Base-by-base conservation (phyloP, 64 coral and sea anemone genomes). In the Astreopora myriophthalma region DNA sequence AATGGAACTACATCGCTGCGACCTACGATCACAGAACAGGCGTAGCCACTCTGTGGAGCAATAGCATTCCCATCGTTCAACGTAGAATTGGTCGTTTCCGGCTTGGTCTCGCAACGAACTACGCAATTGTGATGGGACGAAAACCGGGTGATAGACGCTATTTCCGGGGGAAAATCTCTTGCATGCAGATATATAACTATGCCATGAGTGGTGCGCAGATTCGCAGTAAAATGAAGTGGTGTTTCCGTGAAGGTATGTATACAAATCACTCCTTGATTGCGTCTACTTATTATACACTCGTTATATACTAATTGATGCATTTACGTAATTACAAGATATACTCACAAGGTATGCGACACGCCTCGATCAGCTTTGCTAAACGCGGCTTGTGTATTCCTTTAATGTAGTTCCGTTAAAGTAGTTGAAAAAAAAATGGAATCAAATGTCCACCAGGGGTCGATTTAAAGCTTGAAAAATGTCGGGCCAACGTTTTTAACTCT, bases 151-250 rank as follows among this genome's bases (percentile, higher is more conserved):
- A 38, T 74, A 46, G 86, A 13, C 86, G 71, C 32, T 9, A 27
- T 12, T 89, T 89, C 34, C 86, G 71, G n/a, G 86, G 86, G 58
- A 48, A 71, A 48, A 22, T 89, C 46, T 27, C 86, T 24, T 89
- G 86, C 37, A 12, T 89, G 14, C 86, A 89, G 51, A 49, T 89
- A 2, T 89, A 55, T 36, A 62, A 62, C 69, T n/a, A 28, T 33
- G 86, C 70, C 0, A 51, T 89, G 24, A 89, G 23, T 25, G 38
- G 69, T 40, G 22, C 14, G 19, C 23, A 76, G 86, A 76, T 89
- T 19, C 12, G 35, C 0, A 46, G 42, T 8, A 13, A 55, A 25
- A 25, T 52, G 71, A 76, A 58, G 34, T 38, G 48, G 38, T 89
- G 86, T 48, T 63, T 42, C 5, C 35, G 62, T 22, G 65, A 74